Conservation (phyloP, 2,113 vertebrate species). For the Campylorhamphus procurvoides region DNA sequence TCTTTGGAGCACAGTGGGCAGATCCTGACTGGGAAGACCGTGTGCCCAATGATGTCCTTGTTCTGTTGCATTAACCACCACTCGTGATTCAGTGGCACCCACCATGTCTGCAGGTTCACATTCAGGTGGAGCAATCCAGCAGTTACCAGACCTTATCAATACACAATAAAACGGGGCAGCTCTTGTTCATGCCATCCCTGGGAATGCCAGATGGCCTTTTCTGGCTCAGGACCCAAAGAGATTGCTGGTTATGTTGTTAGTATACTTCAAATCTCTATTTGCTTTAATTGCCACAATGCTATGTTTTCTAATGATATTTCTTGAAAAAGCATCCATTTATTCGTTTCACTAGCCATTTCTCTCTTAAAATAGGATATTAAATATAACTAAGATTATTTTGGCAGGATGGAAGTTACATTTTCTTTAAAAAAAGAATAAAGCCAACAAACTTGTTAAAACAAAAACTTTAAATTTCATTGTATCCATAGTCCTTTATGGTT, state of each 20-base stretch:
- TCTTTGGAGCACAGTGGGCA: not conserved
- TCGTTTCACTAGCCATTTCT: not conserved
- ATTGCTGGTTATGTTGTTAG: constrained; percentile 38
- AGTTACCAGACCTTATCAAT: constrained; percentile 33
- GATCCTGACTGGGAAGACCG: not conserved
- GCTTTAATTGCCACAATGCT: constrained; percentile 10
- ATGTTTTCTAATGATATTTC: not conserved
- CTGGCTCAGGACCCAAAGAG: constrained; percentile 33
- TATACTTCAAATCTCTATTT: constrained; percentile 17
- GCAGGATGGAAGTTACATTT: constrained; percentile 20
- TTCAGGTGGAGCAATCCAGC: not conserved
- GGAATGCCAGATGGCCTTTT: constrained; percentile 52
- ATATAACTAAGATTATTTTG: not conserved
- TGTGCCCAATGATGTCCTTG: not conserved
- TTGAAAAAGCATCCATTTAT: not conserved
- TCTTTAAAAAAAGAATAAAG: not conserved
- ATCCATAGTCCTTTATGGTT: constrained; percentile 49
- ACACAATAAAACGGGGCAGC: constrained; percentile 34
- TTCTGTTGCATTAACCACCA: not conserved
- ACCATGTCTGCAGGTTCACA: not conserved
- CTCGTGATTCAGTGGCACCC: not conserved
- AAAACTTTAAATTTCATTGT: constrained; percentile 75
- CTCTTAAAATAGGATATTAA: not conserved
- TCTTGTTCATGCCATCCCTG: not conserved
- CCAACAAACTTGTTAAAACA: constrained; percentile 57